Conservation (phyloP, 2,113 vertebrate species). For the Promerops cafer region DNA sequence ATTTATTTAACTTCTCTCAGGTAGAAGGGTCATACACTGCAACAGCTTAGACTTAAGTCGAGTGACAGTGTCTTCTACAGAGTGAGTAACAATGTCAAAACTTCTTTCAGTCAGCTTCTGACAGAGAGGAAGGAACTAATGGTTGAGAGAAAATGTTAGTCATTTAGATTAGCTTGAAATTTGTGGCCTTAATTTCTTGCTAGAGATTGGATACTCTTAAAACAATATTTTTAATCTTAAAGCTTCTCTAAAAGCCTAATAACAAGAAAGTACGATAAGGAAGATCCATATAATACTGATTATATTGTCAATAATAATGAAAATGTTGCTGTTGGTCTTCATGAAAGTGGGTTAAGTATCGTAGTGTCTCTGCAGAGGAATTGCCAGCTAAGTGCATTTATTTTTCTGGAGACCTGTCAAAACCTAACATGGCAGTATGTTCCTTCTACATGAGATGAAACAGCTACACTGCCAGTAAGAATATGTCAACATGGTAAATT, state of each 20-base stretch:
- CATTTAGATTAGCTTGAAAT: background rate
- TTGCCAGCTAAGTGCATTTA: conserved; percentile 14
- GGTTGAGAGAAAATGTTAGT: background rate
- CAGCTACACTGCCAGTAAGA: background rate
- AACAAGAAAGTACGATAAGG: conserved; percentile 24
- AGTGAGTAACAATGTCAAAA: background rate
- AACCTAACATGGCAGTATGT: background rate
- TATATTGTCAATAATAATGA: conserved; percentile 8
- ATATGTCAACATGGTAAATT: conserved; percentile 35
- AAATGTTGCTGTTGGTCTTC: conserved; percentile 37
- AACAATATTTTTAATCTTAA: background rate
- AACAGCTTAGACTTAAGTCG: background rate
- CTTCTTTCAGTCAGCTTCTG: background rate
- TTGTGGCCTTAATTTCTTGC: background rate
- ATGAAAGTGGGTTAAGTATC: background rate
- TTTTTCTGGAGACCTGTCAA: conserved; percentile 7
- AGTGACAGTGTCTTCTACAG: background rate
- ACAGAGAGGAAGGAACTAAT: background rate
- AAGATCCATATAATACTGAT: conserved; percentile 8
- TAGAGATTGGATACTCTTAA: background rate
- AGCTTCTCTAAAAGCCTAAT: background rate
- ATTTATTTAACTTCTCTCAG: background rate
- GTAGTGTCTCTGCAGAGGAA: background rate
- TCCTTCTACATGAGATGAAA: conserved; percentile 14
- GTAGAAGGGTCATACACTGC: background rate